Conservation (phyloP, 2,113 vertebrate species). For the Pseudorasbora parva region DNA sequence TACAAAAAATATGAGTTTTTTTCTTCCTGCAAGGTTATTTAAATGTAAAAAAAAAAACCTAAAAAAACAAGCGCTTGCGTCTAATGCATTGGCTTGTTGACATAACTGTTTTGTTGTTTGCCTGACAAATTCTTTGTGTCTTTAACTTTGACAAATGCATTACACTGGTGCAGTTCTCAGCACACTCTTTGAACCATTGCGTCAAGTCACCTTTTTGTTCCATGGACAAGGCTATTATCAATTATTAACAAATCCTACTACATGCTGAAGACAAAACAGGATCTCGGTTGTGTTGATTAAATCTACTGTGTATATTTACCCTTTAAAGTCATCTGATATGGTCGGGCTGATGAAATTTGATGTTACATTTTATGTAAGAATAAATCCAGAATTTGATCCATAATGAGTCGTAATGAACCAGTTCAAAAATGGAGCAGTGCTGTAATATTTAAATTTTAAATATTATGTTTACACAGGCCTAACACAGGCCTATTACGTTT, state of each 20-base stretch:
- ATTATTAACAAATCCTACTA: constrained; percentile 51
- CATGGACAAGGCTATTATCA: constrained; percentile 39
- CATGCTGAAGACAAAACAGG: constrained; percentile 50
- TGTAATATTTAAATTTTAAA: neutral
- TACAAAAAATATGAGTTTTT: neutral
- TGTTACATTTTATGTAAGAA: neutral
- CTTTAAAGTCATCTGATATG: constrained; percentile 47
- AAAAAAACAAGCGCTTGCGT: neutral
- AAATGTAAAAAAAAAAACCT: too few species aligned
- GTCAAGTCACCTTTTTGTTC: constrained; percentile 40
- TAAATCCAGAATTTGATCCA: neutral
- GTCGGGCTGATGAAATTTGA: neutral
- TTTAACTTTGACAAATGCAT: constrained; percentile 53
- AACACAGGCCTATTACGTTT: constrained; percentile 14
- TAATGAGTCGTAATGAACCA: neutral
- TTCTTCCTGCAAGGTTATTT: neutral
- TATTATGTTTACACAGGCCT: too few species aligned
- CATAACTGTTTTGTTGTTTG: constrained; percentile 66
- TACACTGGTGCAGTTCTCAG: constrained; percentile 13
- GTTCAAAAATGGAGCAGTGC: neutral
- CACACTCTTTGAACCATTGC: constrained; percentile 23
- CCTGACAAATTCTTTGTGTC: constrained; percentile 69
- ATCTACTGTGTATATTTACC: constrained; percentile 54
- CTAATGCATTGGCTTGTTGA: constrained; percentile 58
- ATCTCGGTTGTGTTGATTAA: constrained; percentile 44